Evolutionary conservation across 64 coral and sea anemone species (phyloP), one percentile per base, ranked within the genome.

Genomic region (Hydrozoanthus tunicans): DNA sequence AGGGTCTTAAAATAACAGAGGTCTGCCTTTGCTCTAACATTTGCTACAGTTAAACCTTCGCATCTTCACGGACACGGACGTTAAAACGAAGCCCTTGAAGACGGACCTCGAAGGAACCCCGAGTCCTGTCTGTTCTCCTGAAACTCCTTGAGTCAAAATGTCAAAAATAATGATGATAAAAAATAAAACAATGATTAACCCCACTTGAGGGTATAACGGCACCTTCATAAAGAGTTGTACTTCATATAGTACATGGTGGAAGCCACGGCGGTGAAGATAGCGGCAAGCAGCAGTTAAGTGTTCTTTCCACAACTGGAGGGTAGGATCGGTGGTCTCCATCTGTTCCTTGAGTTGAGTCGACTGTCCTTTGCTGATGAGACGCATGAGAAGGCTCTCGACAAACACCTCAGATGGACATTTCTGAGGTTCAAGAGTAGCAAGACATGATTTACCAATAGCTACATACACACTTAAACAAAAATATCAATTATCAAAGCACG

Each of bases 201-300:
- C 8, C 12, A 67, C 12, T 4, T 12, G 12, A 67, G 12, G n/a
- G 32, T 1, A 73, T 6, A 73, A 3, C 63, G 59, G 62, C 90
- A 98, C 96, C 93, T 90, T 98, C 96, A 98, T 98, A 79, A 98
- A 98, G 59, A 98, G 79, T 66, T 98, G 96, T 10, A 94, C 55
- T 74, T 98, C 96, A 58, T 94, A 98, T 14, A 98, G 93, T 4
- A 92, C 58, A 76, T 94, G 60, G 7, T 94, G 96, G 59, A 81
- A 94, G 65, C 91, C 91, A 65, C 93, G 79, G 24, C 83, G 90
- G 25, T 92, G 90, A 14, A 98, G 75, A 75, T 90, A 98, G 4
- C 91, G 93, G 56, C 96, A 98, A 80, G 93, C 79, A 7, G 96
- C 96, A 5, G 96, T 98, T 85, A 98, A 82, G 51, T 98, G 92